Conservation (phyloP, 2,113 vertebrate species). For the Microcebus lehilahytsara region DNA sequence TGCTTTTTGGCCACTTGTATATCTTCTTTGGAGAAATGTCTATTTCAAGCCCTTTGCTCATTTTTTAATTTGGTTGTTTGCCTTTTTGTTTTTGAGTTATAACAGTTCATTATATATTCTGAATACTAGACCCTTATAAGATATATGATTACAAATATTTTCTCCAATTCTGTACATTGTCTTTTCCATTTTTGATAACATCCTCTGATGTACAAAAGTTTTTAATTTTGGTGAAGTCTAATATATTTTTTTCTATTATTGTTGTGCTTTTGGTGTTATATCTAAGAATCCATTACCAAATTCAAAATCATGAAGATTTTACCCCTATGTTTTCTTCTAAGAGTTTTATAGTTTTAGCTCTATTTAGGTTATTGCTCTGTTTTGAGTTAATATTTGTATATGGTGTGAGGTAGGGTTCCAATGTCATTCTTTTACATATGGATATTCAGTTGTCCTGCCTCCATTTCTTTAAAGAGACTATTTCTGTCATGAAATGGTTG, state of each 20-base stretch:
- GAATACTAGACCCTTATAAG: background rate
- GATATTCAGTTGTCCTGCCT: background rate
- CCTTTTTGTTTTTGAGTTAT: background rate
- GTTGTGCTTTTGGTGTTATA: background rate
- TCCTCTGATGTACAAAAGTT: background rate
- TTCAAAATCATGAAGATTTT: background rate
- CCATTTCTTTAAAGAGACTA: background rate
- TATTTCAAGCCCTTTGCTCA: background rate
- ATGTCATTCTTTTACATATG: background rate
- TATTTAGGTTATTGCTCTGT: background rate
- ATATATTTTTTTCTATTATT: background rate
- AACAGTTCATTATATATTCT: background rate
- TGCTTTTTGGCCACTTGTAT: background rate
- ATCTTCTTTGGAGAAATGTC: background rate
- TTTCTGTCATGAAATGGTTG: background rate
- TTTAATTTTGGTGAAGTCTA: background rate
- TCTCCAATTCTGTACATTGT: background rate
- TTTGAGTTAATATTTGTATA: background rate
- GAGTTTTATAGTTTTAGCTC: background rate
- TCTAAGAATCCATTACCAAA: background rate
- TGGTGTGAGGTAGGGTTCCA: background rate
- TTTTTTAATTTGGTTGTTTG: background rate
- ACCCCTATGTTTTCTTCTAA: background rate
- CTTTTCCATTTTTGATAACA: background rate
- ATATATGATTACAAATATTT: background rate